Base-by-base conservation (phyloP, 2,797 vertebrate species). In the Babyrousa celebensis region DNA sequence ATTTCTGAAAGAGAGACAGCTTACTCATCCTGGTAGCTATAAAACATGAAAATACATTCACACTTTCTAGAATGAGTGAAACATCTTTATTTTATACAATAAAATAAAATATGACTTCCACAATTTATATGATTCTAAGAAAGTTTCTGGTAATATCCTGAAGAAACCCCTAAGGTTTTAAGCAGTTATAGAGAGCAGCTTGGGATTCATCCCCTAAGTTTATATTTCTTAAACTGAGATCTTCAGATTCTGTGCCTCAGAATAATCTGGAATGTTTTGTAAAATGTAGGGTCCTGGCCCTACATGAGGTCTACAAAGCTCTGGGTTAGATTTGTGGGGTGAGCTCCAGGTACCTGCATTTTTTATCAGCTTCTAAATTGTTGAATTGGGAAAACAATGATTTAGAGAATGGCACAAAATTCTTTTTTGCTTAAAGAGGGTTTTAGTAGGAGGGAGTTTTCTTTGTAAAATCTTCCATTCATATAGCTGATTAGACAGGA, bases 391-490 rank as follows among this genome's bases (percentile, higher is more conserved):
- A 95, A 89, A 63, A 16, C 5, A 20, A 6, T 84, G 25, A 58
- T 92, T 71, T 77, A 83, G 29, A 93, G 70, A 89, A 72, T 20
- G 16, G 23, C 16, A 70, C 43, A 36, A 88, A 91, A 29, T 62
- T 74, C 27, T 80, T 83, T 96, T 63, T 58, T 36, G 82, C 25
- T 8, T 93, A n/a, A 63, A 52, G 60, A 93, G 25, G 15, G 48
- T 52, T 90, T 27, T 60, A 83, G 43, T 15, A 75, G 56, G 67
- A 86, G 6, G 54, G 25, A 48, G 8, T 62, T 70, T 75, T 60
- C 85, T 94, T 97, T 91, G 79, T 82, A 48, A 92, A 71, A 17
- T 93, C 63, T 94, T 93, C 36, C n/a, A 58, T 68, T 97, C 18
- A 71, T 0, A 32, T 95, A 70, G 74, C 48, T 84, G 84, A 95